Conservation (phyloP, 1,140 invertebrate species). For the Pseudachorutes palmiensis region DNA sequence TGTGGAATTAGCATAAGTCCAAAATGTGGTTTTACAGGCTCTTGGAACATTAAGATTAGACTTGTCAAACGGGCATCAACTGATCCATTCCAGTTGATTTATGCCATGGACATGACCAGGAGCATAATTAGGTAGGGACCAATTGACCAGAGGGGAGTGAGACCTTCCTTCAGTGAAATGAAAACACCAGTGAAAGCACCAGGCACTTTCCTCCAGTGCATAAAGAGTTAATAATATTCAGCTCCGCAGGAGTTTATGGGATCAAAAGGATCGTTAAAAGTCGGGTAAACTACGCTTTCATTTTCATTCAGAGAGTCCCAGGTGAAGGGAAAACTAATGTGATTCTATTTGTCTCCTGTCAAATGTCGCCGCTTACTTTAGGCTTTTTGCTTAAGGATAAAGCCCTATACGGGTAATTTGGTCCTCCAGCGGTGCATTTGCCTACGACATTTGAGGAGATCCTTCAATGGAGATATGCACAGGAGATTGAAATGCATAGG, state of each 20-base stretch:
- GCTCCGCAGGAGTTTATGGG: conserved; percentile 10
- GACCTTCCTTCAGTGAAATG: neutral
- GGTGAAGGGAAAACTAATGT: neutral
- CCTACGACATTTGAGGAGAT: neutral
- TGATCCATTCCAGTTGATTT: neutral
- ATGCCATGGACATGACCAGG: neutral
- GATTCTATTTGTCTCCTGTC: neutral
- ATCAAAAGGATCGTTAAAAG: neutral
- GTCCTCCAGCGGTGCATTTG: neutral
- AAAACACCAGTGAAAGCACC: neutral
- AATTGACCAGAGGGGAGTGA: neutral
- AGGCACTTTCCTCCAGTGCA: neutral
- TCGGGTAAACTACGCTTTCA: too few relatives aligned
- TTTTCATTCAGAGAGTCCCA: neutral
- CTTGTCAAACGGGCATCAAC: neutral
- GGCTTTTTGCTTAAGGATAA: too few relatives aligned
- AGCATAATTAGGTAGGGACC: neutral
- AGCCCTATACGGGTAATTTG: too few relatives aligned
- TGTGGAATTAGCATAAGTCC: neutral
- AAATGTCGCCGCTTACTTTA: too few relatives aligned
- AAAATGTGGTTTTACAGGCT: neutral
- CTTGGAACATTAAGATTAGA: neutral
- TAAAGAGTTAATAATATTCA: conserved; percentile 18
- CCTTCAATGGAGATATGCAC: neutral
- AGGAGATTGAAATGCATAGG: neutral